These are phyloP conservation scores for Linurgus olivaceus DNA, from an alignment of 2,797 vertebrate genomes.

Conservation along the genomic window DNA sequence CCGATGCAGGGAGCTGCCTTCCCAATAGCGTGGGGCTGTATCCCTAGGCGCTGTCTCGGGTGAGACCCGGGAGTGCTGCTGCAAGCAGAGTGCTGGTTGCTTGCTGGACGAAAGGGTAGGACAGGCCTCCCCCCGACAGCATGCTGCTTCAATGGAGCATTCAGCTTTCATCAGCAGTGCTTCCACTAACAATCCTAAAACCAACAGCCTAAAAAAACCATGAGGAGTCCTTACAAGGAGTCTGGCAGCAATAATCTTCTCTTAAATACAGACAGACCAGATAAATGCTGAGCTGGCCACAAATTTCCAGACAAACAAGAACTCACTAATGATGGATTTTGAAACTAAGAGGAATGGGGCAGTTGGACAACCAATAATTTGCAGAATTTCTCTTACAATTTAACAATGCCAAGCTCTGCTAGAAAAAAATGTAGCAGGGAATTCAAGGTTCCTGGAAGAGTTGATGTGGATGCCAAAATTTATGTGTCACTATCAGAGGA, in stretches of 20 bases:
- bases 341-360: not conserved
- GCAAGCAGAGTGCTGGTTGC: too few species aligned
- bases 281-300: not conserved
- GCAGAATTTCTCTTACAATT: not conserved
- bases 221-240: not conserved
- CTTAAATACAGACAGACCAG: not conserved
- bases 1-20: too few species aligned
- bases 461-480: not conserved
- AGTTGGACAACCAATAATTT: not conserved
- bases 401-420: not conserved
- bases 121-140: too few species aligned
- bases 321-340: not conserved
- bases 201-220: not conserved
- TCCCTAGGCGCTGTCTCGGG: too few species aligned
- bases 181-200: slow-evolving; percentile 6
- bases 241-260: not conserved
- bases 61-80: too few species aligned
- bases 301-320: not conserved
- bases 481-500: not conserved
- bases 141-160: not conserved
- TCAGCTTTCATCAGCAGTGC: not conserved
- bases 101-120: too few species aligned
- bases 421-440: not conserved
- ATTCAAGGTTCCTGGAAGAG: not conserved
- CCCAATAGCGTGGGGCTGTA: too few species aligned